Percentiles rank a stretch among this genome's conserved stretches.
These are phyloP conservation scores for Bothrops jararaca DNA, from an alignment of 2,113 vertebrate species.

Conservation along the genomic window DNA sequence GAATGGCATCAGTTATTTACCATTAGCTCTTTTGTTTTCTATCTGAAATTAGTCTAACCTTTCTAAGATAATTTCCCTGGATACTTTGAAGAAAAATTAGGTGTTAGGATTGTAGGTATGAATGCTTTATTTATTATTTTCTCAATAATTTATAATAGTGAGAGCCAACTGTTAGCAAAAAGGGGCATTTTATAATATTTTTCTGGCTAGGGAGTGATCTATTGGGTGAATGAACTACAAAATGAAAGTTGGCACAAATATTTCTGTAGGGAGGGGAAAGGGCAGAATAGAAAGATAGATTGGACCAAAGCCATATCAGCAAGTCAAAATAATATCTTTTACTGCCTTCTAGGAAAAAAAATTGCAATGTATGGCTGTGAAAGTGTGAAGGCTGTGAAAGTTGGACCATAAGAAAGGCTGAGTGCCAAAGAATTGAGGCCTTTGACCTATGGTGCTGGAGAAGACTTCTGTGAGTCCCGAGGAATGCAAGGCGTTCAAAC, in stretches of 20 bases:
- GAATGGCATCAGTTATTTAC: constrained; percentile 33
- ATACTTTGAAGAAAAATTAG: constrained; percentile 46
- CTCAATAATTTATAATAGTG: constrained; percentile 26
- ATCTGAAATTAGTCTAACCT: constrained; percentile 34
- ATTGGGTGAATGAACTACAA: neutral
- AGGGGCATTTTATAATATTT: constrained; percentile 20
- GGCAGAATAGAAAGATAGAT: neutral
- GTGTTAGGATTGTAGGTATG: constrained; percentile 24
- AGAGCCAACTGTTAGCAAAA: neutral
- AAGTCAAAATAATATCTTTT: neutral
- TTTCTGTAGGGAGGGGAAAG: neutral
- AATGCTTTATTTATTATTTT: neutral
- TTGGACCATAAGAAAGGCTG: too few species aligned
- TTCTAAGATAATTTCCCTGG: constrained; percentile 25
- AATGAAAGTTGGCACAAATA: neutral
- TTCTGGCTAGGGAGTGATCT: neutral
- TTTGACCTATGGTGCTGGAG: too few species aligned
- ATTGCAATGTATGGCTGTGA: too few species aligned
- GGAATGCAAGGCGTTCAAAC: too few species aligned
- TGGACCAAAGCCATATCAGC: neutral
- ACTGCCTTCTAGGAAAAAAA: neutral
- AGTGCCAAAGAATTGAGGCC: too few species aligned
- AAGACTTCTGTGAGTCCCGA: too few species aligned
- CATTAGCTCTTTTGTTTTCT: constrained; percentile 20
- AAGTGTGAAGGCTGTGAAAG: too few species aligned